Base-by-base conservation (phyloP, 1,140 invertebrate genomes). In the Hyposmocoma kahamanoa region DNA sequence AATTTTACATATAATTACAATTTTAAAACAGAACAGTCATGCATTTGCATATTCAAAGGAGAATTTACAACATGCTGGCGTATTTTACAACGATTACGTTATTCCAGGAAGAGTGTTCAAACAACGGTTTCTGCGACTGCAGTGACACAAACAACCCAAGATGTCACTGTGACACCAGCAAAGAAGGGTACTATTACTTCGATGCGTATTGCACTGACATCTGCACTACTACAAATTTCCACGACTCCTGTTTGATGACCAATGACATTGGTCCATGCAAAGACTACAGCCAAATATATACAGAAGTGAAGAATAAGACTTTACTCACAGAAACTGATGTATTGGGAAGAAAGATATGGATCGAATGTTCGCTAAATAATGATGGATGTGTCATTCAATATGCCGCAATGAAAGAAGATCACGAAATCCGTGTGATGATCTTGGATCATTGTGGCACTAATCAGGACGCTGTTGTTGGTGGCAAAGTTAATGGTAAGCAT, bases 41-140 rank as follows among this genome's bases (percentile, higher is more conserved):
- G n/a, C n/a, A n/a, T n/a, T n/a, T n/a, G n/a, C n/a, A n/a, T n/a
- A n/a, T n/a, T n/a, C n/a, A n/a, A n/a, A n/a, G n/a, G n/a, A n/a
- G n/a, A n/a, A n/a, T n/a, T n/a, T n/a, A n/a, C n/a, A n/a, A n/a
- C n/a, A n/a, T n/a, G n/a, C n/a, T n/a, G n/a, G n/a, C n/a, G n/a
- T n/a, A n/a, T n/a, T n/a, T n/a, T n/a, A n/a, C n/a, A n/a, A n/a
- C n/a, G n/a, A n/a, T n/a, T n/a, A n/a, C n/a, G n/a, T n/a, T n/a
- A n/a, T 36, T 28, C 22, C 56, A 75, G 77, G 47, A 59, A 24
- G 58, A 71, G 39, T 83, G 77, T 34, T 72, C 66, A 1, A 71
- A 72, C n/a, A 81, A 81, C 48, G 77, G 77, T 1, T 36, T 62
- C 22, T 81, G 77, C 53, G n/a, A n/a, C n/a, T n/a, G n/a, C n/a